Evolutionary conservation across 2,797 vertebrate genomes (phyloP).

Genomic region (Smutsia gigantea): DNA sequence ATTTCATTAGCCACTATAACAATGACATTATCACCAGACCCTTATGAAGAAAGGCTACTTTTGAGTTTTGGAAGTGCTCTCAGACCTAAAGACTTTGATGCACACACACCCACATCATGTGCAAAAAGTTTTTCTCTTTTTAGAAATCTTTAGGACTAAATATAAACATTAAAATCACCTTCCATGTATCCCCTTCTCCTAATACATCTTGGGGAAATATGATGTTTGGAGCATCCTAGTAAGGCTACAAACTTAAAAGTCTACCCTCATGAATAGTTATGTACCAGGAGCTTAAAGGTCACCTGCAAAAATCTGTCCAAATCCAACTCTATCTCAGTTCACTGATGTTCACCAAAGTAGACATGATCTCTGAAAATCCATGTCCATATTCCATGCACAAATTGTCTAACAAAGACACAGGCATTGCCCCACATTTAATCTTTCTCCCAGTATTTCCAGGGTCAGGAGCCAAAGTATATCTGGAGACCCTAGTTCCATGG

Average conservation of each 20-base stretch:
- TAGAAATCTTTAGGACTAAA: not conserved
- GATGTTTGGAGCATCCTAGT: not conserved
- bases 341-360: not conserved
- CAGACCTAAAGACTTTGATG: not conserved
- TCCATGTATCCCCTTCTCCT: not conserved
- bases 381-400: not conserved
- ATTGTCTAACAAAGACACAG: not conserved
- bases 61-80: not conserved
- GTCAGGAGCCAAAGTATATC: not conserved
- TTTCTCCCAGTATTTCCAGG: not conserved
- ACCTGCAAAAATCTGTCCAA: not conserved
- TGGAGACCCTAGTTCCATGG: not conserved
- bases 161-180: conserved; percentile 12
- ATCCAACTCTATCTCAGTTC: not conserved
- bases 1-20: not conserved
- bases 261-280: not conserved
- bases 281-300: not conserved
- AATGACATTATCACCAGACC: not conserved
- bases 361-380: not conserved
- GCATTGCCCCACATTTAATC: not conserved
- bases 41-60: not conserved
- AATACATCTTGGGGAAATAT: not conserved
- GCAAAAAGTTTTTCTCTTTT: not conserved
- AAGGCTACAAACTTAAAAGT: not conserved
- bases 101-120: not conserved